Conservation (phyloP, 2,888 invertebrate genomes). For the Eurytoma californica region DNA sequence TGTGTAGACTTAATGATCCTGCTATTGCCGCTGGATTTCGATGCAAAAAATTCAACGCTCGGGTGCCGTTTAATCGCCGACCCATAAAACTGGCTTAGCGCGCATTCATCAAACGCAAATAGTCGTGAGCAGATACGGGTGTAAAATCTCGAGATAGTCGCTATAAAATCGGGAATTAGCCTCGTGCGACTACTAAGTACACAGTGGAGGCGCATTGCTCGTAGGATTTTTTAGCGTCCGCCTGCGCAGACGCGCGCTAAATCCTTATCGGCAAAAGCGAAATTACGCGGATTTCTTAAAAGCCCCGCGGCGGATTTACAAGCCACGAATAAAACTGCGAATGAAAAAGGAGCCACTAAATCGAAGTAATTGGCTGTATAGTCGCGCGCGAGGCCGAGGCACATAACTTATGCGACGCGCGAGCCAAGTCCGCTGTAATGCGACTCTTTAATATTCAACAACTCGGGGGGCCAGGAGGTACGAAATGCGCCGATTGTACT, state of each 20-base stretch:
- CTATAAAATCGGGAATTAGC: too few relatives aligned
- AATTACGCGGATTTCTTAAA: slow-evolving; percentile 4
- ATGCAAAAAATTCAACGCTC: too few relatives aligned
- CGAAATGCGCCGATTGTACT: neutral
- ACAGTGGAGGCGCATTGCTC: too few relatives aligned
- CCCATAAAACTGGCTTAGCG: neutral
- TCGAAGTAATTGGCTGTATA: slow-evolving; percentile 32
- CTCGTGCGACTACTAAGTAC: too few relatives aligned
- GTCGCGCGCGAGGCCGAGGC: neutral
- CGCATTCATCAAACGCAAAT: neutral
- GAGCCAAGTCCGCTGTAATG: slow-evolving; percentile 26
- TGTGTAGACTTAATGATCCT: too few relatives aligned
- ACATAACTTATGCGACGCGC: slow-evolving; percentile 34
- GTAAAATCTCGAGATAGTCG: too few relatives aligned
- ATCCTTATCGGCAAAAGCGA: neutral
- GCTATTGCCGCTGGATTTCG: too few relatives aligned
- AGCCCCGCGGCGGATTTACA: neutral
- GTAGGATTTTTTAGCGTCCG: too few relatives aligned
- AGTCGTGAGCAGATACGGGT: too few relatives aligned
- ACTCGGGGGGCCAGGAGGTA: slow-evolving; percentile 17
- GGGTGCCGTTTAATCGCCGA: too few relatives aligned
- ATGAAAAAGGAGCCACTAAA: slow-evolving; percentile 27
- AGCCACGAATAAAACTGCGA: slow-evolving; percentile 6
- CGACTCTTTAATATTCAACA: slow-evolving; percentile 54
- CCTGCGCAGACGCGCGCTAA: too few relatives aligned